Evolutionary conservation across 2,113 vertebrate genomes (phyloP).

Genomic region (Ardeotis arabs): DNA sequence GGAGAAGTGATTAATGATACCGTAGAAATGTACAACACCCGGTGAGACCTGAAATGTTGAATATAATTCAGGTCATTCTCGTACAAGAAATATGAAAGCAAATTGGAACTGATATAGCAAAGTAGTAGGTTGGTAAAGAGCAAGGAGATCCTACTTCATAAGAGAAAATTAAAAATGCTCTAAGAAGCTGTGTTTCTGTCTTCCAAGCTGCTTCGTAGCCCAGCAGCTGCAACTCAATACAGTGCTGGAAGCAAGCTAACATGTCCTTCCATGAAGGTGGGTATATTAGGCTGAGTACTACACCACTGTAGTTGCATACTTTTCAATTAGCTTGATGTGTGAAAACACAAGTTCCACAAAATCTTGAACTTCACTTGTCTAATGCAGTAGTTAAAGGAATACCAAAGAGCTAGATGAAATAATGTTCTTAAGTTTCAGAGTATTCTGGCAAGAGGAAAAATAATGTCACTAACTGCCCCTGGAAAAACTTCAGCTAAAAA

Average conservation of each 20-base stretch:
- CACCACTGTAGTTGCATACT: fast-evolving
- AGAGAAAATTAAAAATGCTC: not conserved
- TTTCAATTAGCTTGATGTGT: not conserved
- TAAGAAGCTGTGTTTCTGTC: not conserved
- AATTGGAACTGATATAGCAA: not conserved
- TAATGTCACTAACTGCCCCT: not conserved
- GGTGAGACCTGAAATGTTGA: not conserved
- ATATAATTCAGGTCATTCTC: not conserved
- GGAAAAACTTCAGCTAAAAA: not conserved
- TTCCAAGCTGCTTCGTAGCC: not conserved
- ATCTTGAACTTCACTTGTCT: not conserved
- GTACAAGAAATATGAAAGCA: not conserved
- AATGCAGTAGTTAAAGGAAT: not conserved
- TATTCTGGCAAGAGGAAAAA: not conserved
- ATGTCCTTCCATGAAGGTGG: not conserved
- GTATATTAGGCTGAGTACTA: not conserved
- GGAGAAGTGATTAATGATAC: slow-evolving; percentile 18
- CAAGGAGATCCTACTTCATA: not conserved
- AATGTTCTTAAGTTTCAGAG: not conserved
- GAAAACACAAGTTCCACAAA: not conserved
- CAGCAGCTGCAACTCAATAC: not conserved
- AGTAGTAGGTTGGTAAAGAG: not conserved
- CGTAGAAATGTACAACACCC: not conserved
- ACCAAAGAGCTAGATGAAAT: not conserved
- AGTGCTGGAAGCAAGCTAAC: not conserved